A percentile compares a stretch with the other conserved stretches of the same genome.
Evolutionary conservation across 2,113 vertebrate species (phyloP).

Genomic region (Octodon degus): DNA sequence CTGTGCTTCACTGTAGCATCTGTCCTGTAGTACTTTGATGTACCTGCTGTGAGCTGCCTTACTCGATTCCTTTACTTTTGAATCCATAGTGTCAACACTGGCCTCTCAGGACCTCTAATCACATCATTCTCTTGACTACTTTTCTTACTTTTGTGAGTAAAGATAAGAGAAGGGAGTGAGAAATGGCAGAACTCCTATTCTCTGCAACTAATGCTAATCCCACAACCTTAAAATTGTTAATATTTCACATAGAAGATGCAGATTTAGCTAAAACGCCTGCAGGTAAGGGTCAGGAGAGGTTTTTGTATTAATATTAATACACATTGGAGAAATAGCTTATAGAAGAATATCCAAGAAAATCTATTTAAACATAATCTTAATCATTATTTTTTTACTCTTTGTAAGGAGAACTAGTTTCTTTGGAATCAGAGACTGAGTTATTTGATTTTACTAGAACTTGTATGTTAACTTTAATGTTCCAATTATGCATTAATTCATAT

Average conservation of each 20-base stretch:
- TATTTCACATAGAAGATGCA: constrained; percentile 53
- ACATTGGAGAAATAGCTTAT: constrained; percentile 62
- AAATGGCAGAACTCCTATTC: not conserved
- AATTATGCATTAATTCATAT: not conserved
- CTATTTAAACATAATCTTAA: constrained; percentile 57
- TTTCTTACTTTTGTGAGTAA: constrained; percentile 34
- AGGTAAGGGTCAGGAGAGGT: constrained; percentile 61
- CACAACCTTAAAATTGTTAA: not conserved
- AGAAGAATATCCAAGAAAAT: constrained; percentile 71
- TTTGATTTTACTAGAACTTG: not conserved
- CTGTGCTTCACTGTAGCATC: not conserved
- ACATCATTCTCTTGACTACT: not conserved
- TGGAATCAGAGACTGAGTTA: constrained; percentile 1
- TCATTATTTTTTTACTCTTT: constrained; percentile 59
- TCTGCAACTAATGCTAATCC: constrained; percentile 39
- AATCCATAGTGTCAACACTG: not conserved
- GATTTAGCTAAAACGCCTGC: constrained; percentile 61
- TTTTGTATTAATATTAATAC: constrained; percentile 77
- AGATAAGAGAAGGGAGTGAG: not conserved
- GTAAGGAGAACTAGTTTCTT: constrained; percentile 39
- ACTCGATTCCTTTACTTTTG: not conserved
- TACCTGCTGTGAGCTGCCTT: constrained; percentile 23
- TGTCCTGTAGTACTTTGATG: not conserved
- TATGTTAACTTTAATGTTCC: constrained; percentile 21
- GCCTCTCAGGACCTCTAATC: not conserved